Evolutionary conservation across 1,140 invertebrate genomes (phyloP).

Genomic region (Trichonephila clavata): DNA sequence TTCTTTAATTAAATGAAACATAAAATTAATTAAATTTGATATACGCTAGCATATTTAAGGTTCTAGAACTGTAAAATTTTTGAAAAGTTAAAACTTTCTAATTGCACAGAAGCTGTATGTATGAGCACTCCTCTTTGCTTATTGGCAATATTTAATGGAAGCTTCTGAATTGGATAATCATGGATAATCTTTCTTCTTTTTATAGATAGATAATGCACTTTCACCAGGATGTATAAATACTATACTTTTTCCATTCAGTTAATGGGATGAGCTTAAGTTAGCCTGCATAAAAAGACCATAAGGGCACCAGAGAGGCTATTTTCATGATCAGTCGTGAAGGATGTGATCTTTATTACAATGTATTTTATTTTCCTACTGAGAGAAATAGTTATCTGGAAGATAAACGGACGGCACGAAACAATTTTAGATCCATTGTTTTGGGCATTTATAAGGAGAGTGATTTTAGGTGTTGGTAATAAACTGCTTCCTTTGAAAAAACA

Average conservation of each 20-base stretch:
- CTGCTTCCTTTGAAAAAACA: no score
- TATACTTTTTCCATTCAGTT: neutral
- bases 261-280: neutral
- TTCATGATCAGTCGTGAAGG: neutral
- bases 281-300: neutral
- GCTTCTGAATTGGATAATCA: neutral
- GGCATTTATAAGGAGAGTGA: no score
- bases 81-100: no score
- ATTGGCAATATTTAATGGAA: neutral
- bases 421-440: neutral
- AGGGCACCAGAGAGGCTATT: neutral
- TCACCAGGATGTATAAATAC: neutral
- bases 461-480: no score
- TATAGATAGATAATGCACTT: neutral
- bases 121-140: no score
- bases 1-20: no score
- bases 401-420: neutral
- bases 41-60: no score
- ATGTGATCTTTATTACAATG: neutral
- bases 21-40: no score
- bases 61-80: no score
- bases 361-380: neutral
- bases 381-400: neutral
- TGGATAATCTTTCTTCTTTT: neutral
- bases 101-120: no score